phyloP scores from a whole-genome alignment of 2,797 vertebrate species.

The Mionectes olivaceus region DNA sequence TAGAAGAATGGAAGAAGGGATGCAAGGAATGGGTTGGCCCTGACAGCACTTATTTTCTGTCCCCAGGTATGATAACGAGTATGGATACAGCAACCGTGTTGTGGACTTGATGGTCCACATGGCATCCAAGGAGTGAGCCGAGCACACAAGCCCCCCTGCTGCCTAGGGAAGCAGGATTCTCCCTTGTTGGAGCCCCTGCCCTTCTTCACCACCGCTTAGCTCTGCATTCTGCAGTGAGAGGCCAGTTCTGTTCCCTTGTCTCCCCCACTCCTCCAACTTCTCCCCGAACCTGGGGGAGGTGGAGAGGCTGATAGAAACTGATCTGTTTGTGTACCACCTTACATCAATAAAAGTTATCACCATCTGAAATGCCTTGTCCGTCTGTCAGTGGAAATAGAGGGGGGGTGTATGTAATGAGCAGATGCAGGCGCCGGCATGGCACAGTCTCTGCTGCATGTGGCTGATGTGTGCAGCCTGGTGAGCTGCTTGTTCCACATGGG shows the following conservation, averaged over 20 bases:
- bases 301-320: constrained; percentile 74
- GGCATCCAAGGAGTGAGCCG: constrained; percentile 89
- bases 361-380: constrained; percentile 12
- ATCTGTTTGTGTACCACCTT: constrained; percentile 72
- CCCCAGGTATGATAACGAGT: constrained; percentile 96
- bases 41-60: neutral
- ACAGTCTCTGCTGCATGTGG: accelerated
- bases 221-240: constrained; percentile 72
- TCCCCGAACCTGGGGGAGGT: constrained; percentile 66
- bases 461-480: neutral
- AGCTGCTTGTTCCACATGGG: neutral
- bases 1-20: neutral
- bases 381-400: neutral
- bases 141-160: constrained; percentile 38
- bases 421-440: accelerated
- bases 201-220: constrained; percentile 51
- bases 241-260: constrained; percentile 66
- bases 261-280: constrained; percentile 72
- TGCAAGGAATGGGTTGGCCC: neutral
- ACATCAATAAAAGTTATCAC: constrained; percentile 79
- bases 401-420: accelerated
- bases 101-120: constrained; percentile 94
- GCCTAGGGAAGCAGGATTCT: constrained; percentile 62
- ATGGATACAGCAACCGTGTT: constrained; percentile 93
- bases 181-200: constrained; percentile 43